Evolutionary conservation across 2,797 vertebrate genomes (phyloP).

Genomic region (Echiichthys vipera): DNA sequence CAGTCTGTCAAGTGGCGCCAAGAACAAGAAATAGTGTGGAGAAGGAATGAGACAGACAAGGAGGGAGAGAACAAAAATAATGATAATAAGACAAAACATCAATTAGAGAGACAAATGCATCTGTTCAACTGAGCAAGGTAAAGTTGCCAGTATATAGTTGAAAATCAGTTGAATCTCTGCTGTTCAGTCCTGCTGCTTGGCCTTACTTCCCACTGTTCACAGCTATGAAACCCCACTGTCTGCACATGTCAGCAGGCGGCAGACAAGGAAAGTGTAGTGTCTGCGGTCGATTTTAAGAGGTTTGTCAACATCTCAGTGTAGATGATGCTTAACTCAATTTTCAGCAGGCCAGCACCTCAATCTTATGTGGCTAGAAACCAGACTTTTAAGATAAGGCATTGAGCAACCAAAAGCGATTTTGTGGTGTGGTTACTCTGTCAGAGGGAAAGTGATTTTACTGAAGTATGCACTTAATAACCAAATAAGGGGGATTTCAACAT

Average conservation of each 20-base stretch:
- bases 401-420: constrained; percentile 27
- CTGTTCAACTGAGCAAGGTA: constrained; percentile 21
- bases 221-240: constrained; percentile 45
- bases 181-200: constrained; percentile 22
- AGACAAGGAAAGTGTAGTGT: constrained; percentile 43
- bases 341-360: constrained; percentile 12
- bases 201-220: constrained; percentile 25
- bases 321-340: constrained; percentile 47
- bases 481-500: constrained; percentile 26
- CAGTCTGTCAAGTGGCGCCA: constrained; percentile 66
- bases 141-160: constrained; percentile 17
- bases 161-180: constrained; percentile 12
- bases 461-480: constrained; percentile 34
- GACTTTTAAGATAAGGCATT: constrained; percentile 37
- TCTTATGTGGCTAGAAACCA: neutral
- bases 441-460: constrained; percentile 11
- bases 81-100: constrained; percentile 40
- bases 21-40: constrained; percentile 59
- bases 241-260: constrained; percentile 55
- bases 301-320: constrained; percentile 57
- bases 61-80: constrained; percentile 45
- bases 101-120: constrained; percentile 37
- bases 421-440: constrained; percentile 17
- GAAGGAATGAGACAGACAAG: constrained; percentile 48
- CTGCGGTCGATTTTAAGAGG: constrained; percentile 34